Base-by-base conservation (phyloP, 2,888 invertebrate genomes). In the Melangyna quadrimaculata region DNA sequence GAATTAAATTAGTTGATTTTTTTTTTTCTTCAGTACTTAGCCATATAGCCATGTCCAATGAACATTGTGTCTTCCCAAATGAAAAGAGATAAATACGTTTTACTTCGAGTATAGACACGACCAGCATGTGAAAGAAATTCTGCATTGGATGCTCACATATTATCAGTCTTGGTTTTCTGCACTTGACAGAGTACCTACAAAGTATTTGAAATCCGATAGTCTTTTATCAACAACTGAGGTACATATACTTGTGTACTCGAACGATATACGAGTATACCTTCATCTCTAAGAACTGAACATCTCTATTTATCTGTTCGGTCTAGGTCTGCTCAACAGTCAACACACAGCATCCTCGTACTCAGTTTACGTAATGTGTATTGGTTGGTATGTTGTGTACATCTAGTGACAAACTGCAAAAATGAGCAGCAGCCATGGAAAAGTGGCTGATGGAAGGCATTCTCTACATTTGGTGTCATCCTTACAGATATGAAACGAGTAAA, bases 171-270 rank as follows among this genome's bases (percentile, higher is more conserved):
- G 43, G 17, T 43, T 35, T 43, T 51, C 40, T 77, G 40, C 77
- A 61, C 57, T 37, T 69, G 75, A 32, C 67, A 75, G 57, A n/a
- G n/a, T n/a, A n/a, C n/a, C n/a, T 14, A 55, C 19, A 55, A 43
- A 32, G 45, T 57, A 59, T 22, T 59, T 48, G 67, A 61, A 69
- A 77, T 70, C 29, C 40, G 69, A 77, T 51, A 69, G 51, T 22
- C 37, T 27, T 77, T 69, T 40, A 77, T 70, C 59, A 77, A 19
- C 45, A 45, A 57, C 24, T 71, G 29, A 27, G 17, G 57, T 17
- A 22, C 1, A 6, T 43, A 3, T 43, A 37, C 37, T 55, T 29
- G 4, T 37, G 5, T 19, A 22, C 17, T n/a, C 0, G 14, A 17
- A 55, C 55, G 8, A 7, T 10, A 12, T 32, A n/a, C n/a, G n/a